Evolutionary conservation across 2,797 vertebrate genomes (phyloP).

Genomic region (Chelon auratus): DNA sequence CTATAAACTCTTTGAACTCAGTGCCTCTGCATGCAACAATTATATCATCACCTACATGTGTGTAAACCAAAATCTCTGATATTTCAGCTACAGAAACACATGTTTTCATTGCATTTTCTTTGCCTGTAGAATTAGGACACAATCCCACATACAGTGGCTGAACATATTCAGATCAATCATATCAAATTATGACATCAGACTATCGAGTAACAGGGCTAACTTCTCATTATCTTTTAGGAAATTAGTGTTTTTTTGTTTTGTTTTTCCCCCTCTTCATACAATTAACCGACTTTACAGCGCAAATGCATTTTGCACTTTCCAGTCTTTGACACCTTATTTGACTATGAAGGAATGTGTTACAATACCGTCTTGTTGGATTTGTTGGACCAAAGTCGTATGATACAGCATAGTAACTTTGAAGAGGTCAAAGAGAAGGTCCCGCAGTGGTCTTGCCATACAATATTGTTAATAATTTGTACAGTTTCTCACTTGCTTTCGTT

Average conservation of each 20-base stretch:
- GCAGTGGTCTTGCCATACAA: conserved; percentile 60
- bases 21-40: conserved; percentile 85
- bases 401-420: conserved; percentile 29
- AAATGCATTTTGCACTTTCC: conserved; percentile 73
- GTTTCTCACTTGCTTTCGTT: conserved; percentile 75
- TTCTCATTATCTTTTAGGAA: conserved; percentile 23
- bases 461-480: conserved; percentile 71
- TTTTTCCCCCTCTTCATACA: conserved; percentile 19
- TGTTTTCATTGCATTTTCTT: conserved; percentile 25
- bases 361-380: conserved; percentile 54
- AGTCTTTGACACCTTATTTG: conserved; percentile 63
- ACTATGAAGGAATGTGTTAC: conserved; percentile 66
- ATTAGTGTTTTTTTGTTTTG: not conserved
- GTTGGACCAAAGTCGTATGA: conserved; percentile 67
- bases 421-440: conserved; percentile 38
- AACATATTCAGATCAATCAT: conserved; percentile 43
- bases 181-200: conserved; percentile 37
- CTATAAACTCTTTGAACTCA: conserved; percentile 76
- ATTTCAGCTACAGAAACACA: conserved; percentile 46
- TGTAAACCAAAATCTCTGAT: conserved; percentile 76
- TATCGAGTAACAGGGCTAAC: conserved; percentile 57
- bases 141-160: conserved; percentile 3
- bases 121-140: conserved; percentile 13
- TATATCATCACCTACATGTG: conserved; percentile 65
- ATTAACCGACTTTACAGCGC: conserved; percentile 30